These are phyloP conservation scores for Eledona agricola DNA, from an alignment of 2,888 invertebrate genomes.

Conservation along the genomic window DNA sequence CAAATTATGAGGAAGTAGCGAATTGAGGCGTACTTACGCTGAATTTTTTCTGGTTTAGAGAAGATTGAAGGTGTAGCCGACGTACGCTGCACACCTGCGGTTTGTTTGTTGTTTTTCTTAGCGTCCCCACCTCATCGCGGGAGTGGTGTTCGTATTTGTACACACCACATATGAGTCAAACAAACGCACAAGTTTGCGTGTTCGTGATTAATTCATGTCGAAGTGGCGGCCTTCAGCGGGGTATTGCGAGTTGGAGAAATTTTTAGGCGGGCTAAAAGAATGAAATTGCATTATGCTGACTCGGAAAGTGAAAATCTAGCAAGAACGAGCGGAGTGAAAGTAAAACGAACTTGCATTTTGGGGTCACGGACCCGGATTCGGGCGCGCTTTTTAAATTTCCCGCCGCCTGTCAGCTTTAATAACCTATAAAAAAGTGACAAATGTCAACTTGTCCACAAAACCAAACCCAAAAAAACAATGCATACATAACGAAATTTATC, in stretches of 20 bases:
- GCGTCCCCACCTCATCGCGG: conserved; percentile 3
- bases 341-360: conserved; percentile 2
- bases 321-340: conserved; percentile 8
- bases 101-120: conserved; percentile 33
- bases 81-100: conserved; percentile 20
- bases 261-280: too few species aligned
- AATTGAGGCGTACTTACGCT: too few species aligned
- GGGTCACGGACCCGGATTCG: conserved; percentile 7
- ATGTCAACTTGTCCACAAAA: too few species aligned
- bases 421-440: neutral
- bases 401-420: neutral
- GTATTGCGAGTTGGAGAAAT: conserved; percentile 13
- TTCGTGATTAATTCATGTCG: conserved; percentile 1
- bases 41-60: neutral
- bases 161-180: too few species aligned
- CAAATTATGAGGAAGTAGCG: too few species aligned
- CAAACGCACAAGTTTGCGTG: too few species aligned
- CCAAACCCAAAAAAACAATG: too few species aligned
- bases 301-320: neutral
- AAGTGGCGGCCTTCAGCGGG: conserved; percentile 3
- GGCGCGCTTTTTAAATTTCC: conserved; percentile 9
- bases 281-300: too few species aligned
- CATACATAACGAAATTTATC: too few species aligned
- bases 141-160: too few species aligned
- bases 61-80: conserved; percentile 2